Conservation (phyloP, 2,113 vertebrate species). For the Lepus americanus region DNA sequence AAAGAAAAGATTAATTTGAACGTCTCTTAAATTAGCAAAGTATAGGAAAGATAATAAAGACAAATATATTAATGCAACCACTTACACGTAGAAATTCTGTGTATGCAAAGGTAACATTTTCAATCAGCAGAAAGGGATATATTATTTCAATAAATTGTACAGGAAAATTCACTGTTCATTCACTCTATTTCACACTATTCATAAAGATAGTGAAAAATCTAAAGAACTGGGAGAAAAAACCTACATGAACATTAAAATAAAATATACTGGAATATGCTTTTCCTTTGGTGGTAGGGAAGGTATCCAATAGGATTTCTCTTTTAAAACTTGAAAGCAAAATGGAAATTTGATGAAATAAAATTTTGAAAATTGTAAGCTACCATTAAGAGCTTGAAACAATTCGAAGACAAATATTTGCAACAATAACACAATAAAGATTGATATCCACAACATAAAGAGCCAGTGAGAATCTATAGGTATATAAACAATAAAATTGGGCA, state of each 20-base stretch:
- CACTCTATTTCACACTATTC: slow-evolving; percentile 22
- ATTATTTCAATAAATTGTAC: slow-evolving; percentile 2
- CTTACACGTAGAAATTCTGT: neutral
- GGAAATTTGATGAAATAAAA: slow-evolving; percentile 9
- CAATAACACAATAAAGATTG: slow-evolving; percentile 15
- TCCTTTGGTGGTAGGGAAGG: neutral
- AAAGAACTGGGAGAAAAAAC: neutral
- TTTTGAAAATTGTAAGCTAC: neutral
- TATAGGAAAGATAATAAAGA: neutral
- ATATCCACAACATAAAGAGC: slow-evolving; percentile 25
- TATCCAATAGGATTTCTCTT: slow-evolving; percentile 36
- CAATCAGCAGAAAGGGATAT: neutral
- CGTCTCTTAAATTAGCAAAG: slow-evolving; percentile 9
- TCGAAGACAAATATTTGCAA: slow-evolving; percentile 1
- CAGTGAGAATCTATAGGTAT: neutral
- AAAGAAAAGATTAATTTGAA: slow-evolving; percentile 47
- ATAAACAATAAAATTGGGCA: slow-evolving; percentile 40
- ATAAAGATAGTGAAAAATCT: slow-evolving; percentile 53
- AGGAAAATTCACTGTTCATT: slow-evolving; percentile 39
- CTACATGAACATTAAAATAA: slow-evolving; percentile 41
- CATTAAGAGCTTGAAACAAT: neutral
- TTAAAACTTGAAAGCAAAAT: slow-evolving; percentile 48
- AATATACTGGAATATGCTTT: slow-evolving; percentile 33
- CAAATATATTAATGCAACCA: neutral
- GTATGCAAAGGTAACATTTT: neutral